Base-by-base conservation (phyloP, 1,140 invertebrate genomes). In the Trichomalopsis sarcophagae region DNA sequence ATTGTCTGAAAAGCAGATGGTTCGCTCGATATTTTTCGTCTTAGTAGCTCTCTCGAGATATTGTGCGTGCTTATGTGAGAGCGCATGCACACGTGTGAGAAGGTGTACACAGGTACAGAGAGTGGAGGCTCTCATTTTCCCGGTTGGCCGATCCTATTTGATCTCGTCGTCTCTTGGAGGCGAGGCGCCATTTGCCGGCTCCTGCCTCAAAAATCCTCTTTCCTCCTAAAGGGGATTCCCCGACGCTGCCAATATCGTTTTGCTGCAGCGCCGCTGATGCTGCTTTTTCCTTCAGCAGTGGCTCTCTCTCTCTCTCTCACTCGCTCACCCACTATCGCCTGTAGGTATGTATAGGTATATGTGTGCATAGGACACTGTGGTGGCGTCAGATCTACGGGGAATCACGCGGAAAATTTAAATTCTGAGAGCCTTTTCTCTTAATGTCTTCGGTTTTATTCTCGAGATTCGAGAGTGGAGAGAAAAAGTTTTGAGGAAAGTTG, bases 161-260 rank as follows among this genome's bases (percentile, higher is more conserved):
- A 77, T 84, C 55, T 84, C 82, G 82, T 75, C 81, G 33, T 68
- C 74, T 68, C 74, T 83, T 11, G 73, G 5, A n/a, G 13, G 33
- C 33, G 10, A 66, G 47, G 44, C 36, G 11, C 50, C 74, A 69
- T 77, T 66, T 76, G 50, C 68, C 33, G 36, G 11, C 36, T 27
- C 17, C 33, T 50, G 62, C 75, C 36, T 78, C 50, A 84, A 78
- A 77, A 84, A 84, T 84, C 74, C 76, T 84, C 66, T 84, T 84
- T 73, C 13, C 82, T 7, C 23, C 40, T 9, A 84, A 84, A 79
- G 66, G 27, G 69, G 77, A 84, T 68, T 84, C 30, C 30, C 55
- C 44, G 76, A 21, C 23, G 68, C 40, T 73, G 44, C 30, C 74
- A 73, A 71, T 79, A 79, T 84, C 66, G 76, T 79, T 79, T 77